A percentile compares a stretch with the other conserved stretches of the same genome.
These are phyloP conservation scores for Aleiodes alternator DNA, from an alignment of 2,888 invertebrate genomes.

Conservation along the genomic window DNA sequence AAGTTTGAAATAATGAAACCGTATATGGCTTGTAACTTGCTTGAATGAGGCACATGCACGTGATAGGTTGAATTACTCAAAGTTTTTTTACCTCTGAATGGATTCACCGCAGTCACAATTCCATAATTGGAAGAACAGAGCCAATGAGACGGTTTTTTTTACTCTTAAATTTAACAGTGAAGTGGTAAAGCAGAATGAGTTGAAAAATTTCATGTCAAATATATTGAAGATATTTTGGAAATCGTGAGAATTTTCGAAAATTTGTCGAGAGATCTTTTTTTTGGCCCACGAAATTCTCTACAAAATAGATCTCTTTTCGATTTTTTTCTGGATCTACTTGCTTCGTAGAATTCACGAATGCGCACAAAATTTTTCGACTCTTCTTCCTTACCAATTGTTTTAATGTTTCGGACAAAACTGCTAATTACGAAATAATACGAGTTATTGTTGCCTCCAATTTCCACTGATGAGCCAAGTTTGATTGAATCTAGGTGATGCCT, in stretches of 20 bases:
- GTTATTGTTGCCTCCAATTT: neutral
- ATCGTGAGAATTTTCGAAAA: too few relatives aligned
- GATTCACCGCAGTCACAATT: slow-evolving; percentile 45
- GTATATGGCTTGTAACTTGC: slow-evolving; percentile 61
- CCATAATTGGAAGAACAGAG: slow-evolving; percentile 55
- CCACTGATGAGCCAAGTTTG: neutral
- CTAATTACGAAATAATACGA: slow-evolving; percentile 23
- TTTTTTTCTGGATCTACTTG: too few relatives aligned
- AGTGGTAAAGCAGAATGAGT: too few relatives aligned
- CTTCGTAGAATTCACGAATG: too few relatives aligned
- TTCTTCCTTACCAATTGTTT: neutral
- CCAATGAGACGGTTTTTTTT: neutral
- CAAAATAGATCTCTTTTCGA: too few relatives aligned
- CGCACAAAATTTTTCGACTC: too few relatives aligned
- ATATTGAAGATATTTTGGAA: too few relatives aligned
- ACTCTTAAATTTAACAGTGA: too few relatives aligned
- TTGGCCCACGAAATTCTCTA: too few relatives aligned
- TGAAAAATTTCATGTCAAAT: too few relatives aligned
- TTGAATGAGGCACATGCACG: slow-evolving; percentile 37
- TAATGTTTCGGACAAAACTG: neutral
- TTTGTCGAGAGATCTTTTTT: too few relatives aligned
- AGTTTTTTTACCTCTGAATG: slow-evolving; percentile 46
- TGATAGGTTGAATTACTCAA: slow-evolving; percentile 40
- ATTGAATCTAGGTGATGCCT: slow-evolving; percentile 25
- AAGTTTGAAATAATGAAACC: slow-evolving; percentile 64